phyloP scores from a whole-genome alignment of 92 coral and sea anemone species.

The Porites cylindrica region DNA sequence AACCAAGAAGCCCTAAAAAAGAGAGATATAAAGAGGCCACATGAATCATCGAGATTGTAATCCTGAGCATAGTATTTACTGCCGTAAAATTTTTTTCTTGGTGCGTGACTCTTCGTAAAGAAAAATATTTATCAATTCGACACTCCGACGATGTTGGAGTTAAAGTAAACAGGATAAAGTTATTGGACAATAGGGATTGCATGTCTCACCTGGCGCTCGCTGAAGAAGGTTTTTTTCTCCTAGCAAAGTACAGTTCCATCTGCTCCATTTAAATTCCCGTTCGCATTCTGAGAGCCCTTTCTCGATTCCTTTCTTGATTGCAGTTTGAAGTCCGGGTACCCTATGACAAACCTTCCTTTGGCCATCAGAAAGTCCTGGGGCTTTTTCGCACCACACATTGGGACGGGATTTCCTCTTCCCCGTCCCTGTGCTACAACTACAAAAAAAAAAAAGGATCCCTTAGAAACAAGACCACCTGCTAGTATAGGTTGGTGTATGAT shows the following conservation, averaged over 20 bases:
- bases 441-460: not conserved
- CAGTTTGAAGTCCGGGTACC: slow-evolving; percentile 49
- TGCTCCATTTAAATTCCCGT: slow-evolving; percentile 29
- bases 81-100: not conserved
- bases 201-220: slow-evolving; percentile 46
- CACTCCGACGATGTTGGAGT: slow-evolving; percentile 20
- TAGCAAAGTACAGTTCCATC: slow-evolving; percentile 47
- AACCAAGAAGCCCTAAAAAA: too few relatives aligned
- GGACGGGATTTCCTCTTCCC: slow-evolving; percentile 3
- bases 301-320: slow-evolving; percentile 45
- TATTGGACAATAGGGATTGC: not conserved
- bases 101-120: not conserved
- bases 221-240: slow-evolving; percentile 20
- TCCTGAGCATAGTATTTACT: not conserved
- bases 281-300: slow-evolving; percentile 39
- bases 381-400: slow-evolving; percentile 35
- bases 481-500: not conserved
- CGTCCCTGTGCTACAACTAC: not conserved
- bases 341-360: slow-evolving; percentile 38
- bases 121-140: slow-evolving; percentile 2
- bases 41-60: not conserved
- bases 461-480: not conserved
- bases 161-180: slow-evolving; percentile 5
- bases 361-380: slow-evolving; percentile 21
- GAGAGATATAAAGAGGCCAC: too few relatives aligned